Base-by-base conservation (phyloP, 2,888 invertebrate species). In the Pyrgus malvae region DNA sequence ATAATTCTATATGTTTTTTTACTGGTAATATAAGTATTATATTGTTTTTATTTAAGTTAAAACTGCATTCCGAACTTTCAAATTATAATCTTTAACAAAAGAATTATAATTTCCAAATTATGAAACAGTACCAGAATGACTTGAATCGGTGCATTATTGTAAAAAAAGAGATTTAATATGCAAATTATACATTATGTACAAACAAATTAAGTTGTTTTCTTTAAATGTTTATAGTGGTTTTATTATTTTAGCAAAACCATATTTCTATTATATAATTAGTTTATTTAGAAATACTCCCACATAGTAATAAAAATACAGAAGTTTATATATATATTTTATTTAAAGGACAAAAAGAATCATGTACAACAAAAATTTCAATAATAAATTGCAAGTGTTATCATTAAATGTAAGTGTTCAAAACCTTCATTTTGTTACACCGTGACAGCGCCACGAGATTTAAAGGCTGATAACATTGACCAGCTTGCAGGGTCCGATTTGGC, bases 281-380 rank as follows among this genome's bases (percentile, higher is more conserved):
- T n/a, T n/a, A n/a, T n/a, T n/a, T n/a, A n/a, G n/a, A n/a, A n/a
- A n/a, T n/a, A n/a, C n/a, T n/a, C n/a, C n/a, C n/a, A n/a, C n/a
- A n/a, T n/a, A n/a, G n/a, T n/a, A n/a, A n/a, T n/a, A n/a, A n/a
- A n/a, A n/a, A n/a, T n/a, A n/a, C n/a, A n/a, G n/a, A 16, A 6
- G 3, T 16, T 5, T 74, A 78, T 76, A 73, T 72, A 72, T 73
- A 71, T 71, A 74, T 72, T 48, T 35, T 33, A 35, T 78, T 77
- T 76, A 82, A 78, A 76, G 80, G 72, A 80, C 67, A 58, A 80
- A 76, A 66, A 65, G 72, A 74, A 79, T 72, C 79, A 83, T 83
- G 76, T 59, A 85, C 80, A 85, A 81, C 77, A 81, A 78, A 83
- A 40, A 78, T 68, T 76, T 77, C 78, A 84, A 81, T 80, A 78